Evolutionary conservation across 2,113 vertebrate species (phyloP).

Genomic region (Cardinalis cardinalis): DNA sequence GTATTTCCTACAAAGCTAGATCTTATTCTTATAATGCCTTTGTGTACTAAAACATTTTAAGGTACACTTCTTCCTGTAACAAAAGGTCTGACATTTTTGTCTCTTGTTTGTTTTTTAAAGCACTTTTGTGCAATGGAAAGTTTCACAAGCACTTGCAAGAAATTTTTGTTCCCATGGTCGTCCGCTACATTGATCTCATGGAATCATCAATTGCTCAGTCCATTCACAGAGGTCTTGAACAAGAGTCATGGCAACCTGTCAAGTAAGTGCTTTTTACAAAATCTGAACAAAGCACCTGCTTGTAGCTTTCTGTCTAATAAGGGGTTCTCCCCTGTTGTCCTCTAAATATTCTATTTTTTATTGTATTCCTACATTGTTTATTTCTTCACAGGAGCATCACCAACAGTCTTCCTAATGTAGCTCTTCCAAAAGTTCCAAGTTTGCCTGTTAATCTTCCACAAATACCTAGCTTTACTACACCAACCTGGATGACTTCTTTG

Average conservation of each 20-base stretch:
- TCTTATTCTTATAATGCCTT: neutral
- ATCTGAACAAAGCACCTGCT: neutral
- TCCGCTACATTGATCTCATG: slow-evolving; percentile 98
- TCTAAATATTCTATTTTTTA: slow-evolving; percentile 70
- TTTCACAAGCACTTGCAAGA: slow-evolving; percentile 98
- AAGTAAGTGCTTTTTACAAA: slow-evolving; percentile 79
- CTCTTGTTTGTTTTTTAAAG: slow-evolving; percentile 73
- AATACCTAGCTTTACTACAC: slow-evolving; percentile 93
- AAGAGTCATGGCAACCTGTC: slow-evolving; percentile 96
- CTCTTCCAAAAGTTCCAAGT: slow-evolving; percentile 95
- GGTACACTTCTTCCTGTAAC: neutral
- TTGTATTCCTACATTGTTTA: slow-evolving; percentile 76
- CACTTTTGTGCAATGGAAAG: slow-evolving; percentile 88
- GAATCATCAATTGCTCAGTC: slow-evolving; percentile 97
- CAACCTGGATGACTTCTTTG: slow-evolving; percentile 93
- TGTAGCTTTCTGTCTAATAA: slow-evolving; percentile 36
- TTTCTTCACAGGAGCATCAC: slow-evolving; percentile 91
- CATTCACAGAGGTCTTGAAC: slow-evolving; percentile 93
- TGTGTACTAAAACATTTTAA: neutral
- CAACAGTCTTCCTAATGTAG: slow-evolving; percentile 94
- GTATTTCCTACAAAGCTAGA: neutral
- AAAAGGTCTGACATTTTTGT: slow-evolving; percentile 37
- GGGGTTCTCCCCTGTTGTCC: slow-evolving; percentile 49
- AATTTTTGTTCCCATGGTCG: slow-evolving; percentile 89
- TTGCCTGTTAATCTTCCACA: slow-evolving; percentile 93